Conservation (phyloP, 2,113 vertebrate species). For the Porphyrio hochstetteri region DNA sequence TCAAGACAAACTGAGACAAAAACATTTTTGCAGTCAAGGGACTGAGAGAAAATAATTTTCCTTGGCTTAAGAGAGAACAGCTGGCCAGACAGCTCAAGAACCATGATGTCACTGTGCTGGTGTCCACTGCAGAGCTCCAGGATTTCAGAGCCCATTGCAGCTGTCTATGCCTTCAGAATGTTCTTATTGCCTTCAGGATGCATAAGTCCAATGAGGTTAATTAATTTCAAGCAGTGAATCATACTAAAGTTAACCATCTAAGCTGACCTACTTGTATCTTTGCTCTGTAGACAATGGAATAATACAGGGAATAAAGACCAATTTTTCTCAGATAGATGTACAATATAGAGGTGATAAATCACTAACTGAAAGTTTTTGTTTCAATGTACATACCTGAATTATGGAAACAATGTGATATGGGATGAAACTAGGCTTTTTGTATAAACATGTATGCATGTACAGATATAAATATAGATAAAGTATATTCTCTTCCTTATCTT, state of each 20-base stretch:
- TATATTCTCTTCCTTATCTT: background rate
- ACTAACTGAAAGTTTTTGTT: background rate
- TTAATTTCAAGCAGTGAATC: background rate
- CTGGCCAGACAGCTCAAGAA: background rate
- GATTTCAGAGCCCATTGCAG: background rate
- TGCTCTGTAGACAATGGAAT: background rate
- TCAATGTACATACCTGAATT: background rate
- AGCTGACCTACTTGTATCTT: background rate
- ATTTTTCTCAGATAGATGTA: background rate
- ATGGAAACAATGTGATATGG: background rate
- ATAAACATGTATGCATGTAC: background rate
- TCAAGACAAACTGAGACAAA: background rate
- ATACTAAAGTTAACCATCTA: background rate
- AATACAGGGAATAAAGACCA: background rate
- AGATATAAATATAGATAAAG: background rate
- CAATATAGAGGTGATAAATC: background rate
- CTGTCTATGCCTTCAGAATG: background rate
- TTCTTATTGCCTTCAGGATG: background rate
- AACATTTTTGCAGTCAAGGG: background rate
- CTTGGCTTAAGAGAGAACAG: background rate
- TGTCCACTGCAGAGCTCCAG: background rate
- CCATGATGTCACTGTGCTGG: background rate
- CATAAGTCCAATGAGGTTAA: background rate
- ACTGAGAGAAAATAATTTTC: background rate
- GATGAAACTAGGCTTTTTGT: background rate